Evolutionary conservation across 2,113 vertebrate genomes (phyloP), one percentile per base, ranked within the genome.

Genomic region (Equus przewalskii): DNA sequence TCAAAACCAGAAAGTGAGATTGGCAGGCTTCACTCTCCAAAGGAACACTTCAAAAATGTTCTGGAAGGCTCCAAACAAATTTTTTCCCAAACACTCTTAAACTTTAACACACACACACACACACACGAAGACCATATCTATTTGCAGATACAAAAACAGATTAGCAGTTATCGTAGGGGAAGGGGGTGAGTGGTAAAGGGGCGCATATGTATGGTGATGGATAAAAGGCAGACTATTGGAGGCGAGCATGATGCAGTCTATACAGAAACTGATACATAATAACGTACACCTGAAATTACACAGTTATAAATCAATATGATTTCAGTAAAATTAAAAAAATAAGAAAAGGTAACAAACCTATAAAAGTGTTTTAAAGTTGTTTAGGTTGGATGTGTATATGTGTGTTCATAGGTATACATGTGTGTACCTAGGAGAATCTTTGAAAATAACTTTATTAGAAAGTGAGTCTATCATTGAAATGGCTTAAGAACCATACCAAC

Each of bases 401-500:
- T 80, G 56, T 80, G 7, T 80, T 5, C 56, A 60, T 12, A 4
- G 4, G 7, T 51, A n/a, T 80, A 1, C 2, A 16, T 78, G 64
- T 80, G 9, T 41, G 14, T 46, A 49, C 56, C 36, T 72, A 78
- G 2, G 89, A 86, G 14, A 78, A 28, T 16, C 65, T 67, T 82
- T 58, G 73, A 80, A 96, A 91, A 79, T 79, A 51, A 36, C 36
- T 58, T 72, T 79, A 72, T 89, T 84, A 85, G 56, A 78, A 93
- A 97, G 24, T 89, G 5, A 72, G 56, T 56, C 14, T 10, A 58
- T 10, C 49, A 95, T 44, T 92, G 26, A 94, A 90, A 79, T 89
- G 24, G 62, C n/a, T 90, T 85, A 16, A 75, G 26, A 83, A 64
- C 12, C 6, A 64, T 67, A 65, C 64, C 10, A 30, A 70, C 28